Evolutionary conservation across 1,140 invertebrate genomes (phyloP), one percentile per base, ranked within the genome.

Genomic region (Leptestheria dahalacensis): DNA sequence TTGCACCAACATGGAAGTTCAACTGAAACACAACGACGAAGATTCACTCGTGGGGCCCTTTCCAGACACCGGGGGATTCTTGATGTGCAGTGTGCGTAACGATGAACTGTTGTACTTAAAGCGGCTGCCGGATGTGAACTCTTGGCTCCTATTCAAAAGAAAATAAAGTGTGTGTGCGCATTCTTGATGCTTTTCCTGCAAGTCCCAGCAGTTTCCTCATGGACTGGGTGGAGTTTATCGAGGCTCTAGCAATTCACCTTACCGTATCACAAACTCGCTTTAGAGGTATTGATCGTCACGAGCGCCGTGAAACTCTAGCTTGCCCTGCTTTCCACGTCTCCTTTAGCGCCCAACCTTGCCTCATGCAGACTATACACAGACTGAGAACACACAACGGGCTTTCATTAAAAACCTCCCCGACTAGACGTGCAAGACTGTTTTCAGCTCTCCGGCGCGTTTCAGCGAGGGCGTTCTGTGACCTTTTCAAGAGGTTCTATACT

Each of bases 371-470:
- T 6, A 41, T 41, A 6, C 6, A 6, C 33, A 41, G 15, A 41
- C 33, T 41, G 33, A 41, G n/a, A n/a, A n/a, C n/a, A n/a, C n/a
- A n/a, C n/a, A 25, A 23, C 25, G 46, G 23, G 28, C 23, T 56
- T 15, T 52, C 29, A 54, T 1, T 52, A 9, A 28, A 33, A 29
- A 23, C 48, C 3, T 26, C 18, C 10, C 33, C 11, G 33, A 10
- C 26, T 18, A 47, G 10, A 15, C 26, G 18, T 33, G 25, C 46
- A 28, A 24, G 28, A 25, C 46, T 56, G 11, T 11, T 28, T 24
- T 23, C 24, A 24, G 46, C 50, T 26, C 47, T 59, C 57, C 57
- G 46, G 26, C 48, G 28, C 48, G 46, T 59, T 47, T 49, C 50
- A 20, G 20, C 26, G 56, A n/a, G n/a, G n/a, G n/a, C n/a, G n/a